Evolutionary conservation across 2,888 invertebrate species (phyloP).

Genomic region (Notocelia uddmanniana): DNA sequence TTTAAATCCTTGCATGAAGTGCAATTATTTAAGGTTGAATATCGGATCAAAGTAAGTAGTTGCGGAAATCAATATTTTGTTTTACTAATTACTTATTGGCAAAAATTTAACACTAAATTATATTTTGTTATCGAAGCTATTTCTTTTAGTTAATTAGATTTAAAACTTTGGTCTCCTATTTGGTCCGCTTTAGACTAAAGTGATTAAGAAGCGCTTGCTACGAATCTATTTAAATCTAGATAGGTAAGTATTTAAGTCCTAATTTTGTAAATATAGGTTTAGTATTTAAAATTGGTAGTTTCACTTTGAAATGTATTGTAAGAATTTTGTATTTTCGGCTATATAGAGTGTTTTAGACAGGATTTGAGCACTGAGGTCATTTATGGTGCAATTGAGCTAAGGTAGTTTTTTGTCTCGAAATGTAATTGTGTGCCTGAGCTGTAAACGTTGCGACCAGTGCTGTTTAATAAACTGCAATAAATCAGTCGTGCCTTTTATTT

Average conservation of each 20-base stretch:
- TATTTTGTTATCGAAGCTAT: slow-evolving; percentile 6
- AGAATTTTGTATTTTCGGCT: slow-evolving; percentile 57
- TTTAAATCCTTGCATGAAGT: slow-evolving; percentile 34
- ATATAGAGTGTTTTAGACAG: slow-evolving; percentile 59
- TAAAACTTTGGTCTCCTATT: slow-evolving; percentile 57
- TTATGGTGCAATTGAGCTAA: slow-evolving; percentile 49
- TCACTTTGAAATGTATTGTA: slow-evolving; percentile 64
- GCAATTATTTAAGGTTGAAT: slow-evolving; percentile 16
- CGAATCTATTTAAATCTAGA: slow-evolving; percentile 68
- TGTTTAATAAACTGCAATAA: slow-evolving; percentile 72
- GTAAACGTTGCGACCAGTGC: slow-evolving; percentile 65
- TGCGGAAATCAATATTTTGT: slow-evolving; percentile 24
- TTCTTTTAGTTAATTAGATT: slow-evolving; percentile 18
- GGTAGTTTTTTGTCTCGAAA: slow-evolving; percentile 33
- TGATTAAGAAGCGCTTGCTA: slow-evolving; percentile 69
- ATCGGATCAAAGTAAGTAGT: neutral
- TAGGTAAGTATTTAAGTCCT: slow-evolving; percentile 65
- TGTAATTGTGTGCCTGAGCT: slow-evolving; percentile 34
- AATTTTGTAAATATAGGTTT: slow-evolving; percentile 81
- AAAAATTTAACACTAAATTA: slow-evolving; percentile 6
- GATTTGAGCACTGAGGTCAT: slow-evolving; percentile 58
- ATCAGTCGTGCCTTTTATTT: slow-evolving; percentile 52
- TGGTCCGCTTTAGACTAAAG: slow-evolving; percentile 55
- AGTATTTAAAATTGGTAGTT: slow-evolving; percentile 83
- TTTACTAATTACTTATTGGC: slow-evolving; percentile 3